Evolutionary conservation across 2,797 vertebrate species (phyloP).

Genomic region (Sebastes baramenuke): DNA sequence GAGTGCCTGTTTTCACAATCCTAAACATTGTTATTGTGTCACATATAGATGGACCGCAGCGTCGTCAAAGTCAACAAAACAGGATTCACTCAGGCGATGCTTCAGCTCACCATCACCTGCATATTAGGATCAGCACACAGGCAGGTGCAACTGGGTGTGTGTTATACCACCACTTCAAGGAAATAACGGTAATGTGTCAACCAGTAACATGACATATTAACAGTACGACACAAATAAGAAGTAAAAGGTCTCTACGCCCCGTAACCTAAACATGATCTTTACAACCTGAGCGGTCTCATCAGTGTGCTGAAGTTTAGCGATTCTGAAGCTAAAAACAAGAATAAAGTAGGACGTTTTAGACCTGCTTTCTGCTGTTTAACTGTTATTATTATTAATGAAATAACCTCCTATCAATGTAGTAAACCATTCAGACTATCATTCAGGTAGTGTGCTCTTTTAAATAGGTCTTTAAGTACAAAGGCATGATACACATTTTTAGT

Average conservation of each 20-base stretch:
- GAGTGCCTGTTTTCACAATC: background rate
- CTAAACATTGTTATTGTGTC: background rate
- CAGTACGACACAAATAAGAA: background rate
- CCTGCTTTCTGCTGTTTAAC: background rate
- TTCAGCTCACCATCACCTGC: background rate
- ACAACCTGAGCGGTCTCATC: background rate
- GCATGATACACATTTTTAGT: background rate
- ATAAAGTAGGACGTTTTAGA: background rate
- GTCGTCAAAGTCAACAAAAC: background rate
- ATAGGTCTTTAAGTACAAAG: background rate
- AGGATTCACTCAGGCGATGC: background rate
- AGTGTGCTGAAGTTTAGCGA: background rate
- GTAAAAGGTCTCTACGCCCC: background rate
- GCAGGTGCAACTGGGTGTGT: slow-evolving; percentile 4
- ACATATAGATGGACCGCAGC: background rate
- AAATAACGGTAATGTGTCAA: slow-evolving; percentile 49
- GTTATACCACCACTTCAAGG: slow-evolving; percentile 20
- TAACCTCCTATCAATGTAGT: background rate
- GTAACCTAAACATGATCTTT: background rate
- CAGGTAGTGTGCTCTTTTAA: background rate
- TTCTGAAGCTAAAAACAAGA: background rate
- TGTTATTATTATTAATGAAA: background rate
- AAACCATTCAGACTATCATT: slow-evolving; percentile 1
- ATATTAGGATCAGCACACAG: slow-evolving; percentile 25
- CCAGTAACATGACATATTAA: slow-evolving; percentile 41